Percentiles rank a stretch among this genome's conserved stretches.
phyloP scores from a whole-genome alignment of 2,797 vertebrate species.

The Gambelia wislizenii region DNA sequence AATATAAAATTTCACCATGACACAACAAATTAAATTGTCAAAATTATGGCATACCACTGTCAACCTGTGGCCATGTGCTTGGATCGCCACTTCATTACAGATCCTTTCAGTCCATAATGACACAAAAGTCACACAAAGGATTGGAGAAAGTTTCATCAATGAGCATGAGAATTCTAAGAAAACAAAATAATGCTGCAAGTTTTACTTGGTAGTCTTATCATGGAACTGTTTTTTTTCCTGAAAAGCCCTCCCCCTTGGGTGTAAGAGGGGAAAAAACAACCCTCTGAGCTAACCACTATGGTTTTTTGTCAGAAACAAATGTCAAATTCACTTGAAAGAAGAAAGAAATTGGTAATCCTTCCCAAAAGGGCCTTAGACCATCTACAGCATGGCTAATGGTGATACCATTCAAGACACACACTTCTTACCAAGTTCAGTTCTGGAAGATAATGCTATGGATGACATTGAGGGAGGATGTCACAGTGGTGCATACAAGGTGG shows the following conservation, averaged over 20 bases:
- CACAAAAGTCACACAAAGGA: neutral
- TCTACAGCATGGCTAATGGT: neutral
- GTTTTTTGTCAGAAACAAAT: slow-evolving; percentile 47
- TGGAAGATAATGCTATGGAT: slow-evolving; percentile 22
- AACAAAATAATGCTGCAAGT: slow-evolving; percentile 44
- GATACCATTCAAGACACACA: neutral
- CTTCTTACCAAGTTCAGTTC: slow-evolving; percentile 28
- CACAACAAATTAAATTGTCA: neutral
- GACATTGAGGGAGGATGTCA: too few species aligned
- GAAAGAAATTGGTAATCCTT: slow-evolving; percentile 18
- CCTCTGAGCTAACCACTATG: slow-evolving; percentile 33
- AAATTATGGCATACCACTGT: neutral
- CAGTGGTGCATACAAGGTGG: too few species aligned
- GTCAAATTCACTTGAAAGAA: slow-evolving; percentile 37
- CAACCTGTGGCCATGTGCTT: neutral
- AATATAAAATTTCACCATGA: neutral
- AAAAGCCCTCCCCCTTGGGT: slow-evolving; percentile 17
- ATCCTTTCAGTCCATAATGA: neutral
- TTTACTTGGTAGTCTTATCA: slow-evolving; percentile 34
- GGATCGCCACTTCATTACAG: neutral
- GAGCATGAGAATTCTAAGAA: slow-evolving; percentile 4
- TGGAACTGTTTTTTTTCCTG: slow-evolving; percentile 15
- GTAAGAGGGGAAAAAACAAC: slow-evolving; percentile 3
- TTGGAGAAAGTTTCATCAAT: neutral
- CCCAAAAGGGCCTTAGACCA: slow-evolving; percentile 12